Evolutionary conservation across 2,113 vertebrate genomes (phyloP).

Genomic region (Poeciliopsis occidentalis): DNA sequence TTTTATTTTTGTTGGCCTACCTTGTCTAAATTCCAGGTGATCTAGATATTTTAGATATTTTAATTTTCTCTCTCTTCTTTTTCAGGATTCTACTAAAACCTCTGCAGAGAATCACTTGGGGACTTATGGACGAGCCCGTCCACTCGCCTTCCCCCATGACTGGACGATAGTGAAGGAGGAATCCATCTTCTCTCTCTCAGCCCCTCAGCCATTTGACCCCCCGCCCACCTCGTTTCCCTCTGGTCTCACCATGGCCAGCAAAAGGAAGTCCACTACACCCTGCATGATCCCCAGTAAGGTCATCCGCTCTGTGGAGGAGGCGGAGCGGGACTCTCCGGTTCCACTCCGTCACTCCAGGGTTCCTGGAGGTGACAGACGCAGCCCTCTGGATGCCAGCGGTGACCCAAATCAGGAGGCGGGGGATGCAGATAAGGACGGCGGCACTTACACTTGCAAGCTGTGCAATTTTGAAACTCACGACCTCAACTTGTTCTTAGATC

Average conservation of each 20-base stretch:
- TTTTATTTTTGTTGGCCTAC: background rate
- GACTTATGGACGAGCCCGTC: conserved; percentile 63
- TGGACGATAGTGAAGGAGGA: conserved; percentile 67
- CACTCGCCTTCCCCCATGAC: conserved; percentile 68
- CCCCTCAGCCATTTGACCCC: conserved; percentile 50
- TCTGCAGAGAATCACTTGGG: conserved; percentile 28
- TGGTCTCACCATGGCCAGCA: conserved; percentile 89
- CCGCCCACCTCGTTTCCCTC: conserved; percentile 26
- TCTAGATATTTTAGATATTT: conserved; percentile 20
- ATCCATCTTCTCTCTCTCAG: conserved; percentile 53
- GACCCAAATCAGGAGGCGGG: conserved; percentile 65
- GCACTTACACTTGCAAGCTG: conserved; percentile 87
- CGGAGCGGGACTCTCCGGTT: conserved; percentile 69
- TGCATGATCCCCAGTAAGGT: conserved; percentile 98
- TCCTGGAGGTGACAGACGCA: conserved; percentile 49
- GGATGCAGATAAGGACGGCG: conserved; percentile 71
- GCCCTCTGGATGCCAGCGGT: conserved; percentile 47
- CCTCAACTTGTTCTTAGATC: conserved; percentile 88
- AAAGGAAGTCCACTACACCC: conserved; percentile 94
- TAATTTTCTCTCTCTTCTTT: conserved; percentile 6
- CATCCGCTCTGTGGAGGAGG: conserved; percentile 79
- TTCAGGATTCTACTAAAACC: conserved; percentile 51
- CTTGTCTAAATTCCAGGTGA: conserved; percentile 2
- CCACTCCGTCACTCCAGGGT: conserved; percentile 61
- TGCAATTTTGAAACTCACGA: conserved; percentile 92